phyloP scores from a whole-genome alignment of 37 sponge, comb jelly and placozoan species.

The Theonella swinhoei region DNA sequence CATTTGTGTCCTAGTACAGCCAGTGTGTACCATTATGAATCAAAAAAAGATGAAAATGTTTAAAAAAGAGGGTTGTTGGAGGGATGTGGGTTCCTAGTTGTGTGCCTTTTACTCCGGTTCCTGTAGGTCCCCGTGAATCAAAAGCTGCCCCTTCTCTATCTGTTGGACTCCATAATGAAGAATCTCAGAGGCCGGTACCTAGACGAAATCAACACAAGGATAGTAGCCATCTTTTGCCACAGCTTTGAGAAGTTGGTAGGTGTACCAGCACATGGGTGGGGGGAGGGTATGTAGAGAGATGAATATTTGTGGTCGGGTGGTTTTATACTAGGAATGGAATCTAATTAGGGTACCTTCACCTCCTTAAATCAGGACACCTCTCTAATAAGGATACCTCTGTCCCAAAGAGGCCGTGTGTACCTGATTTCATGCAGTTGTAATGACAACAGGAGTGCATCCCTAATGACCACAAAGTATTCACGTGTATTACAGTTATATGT shows the following conservation, averaged over 20 bases:
- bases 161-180: conserved; percentile 96
- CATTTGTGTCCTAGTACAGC: no score
- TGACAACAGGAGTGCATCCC: no score
- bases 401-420: no score
- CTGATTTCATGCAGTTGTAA: no score
- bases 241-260: conserved; percentile 83
- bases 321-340: background rate
- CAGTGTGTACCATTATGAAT: no score
- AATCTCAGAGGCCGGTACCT: conserved; percentile 84
- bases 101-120: no score
- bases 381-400: no score
- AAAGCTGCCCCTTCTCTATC: conserved; percentile 92
- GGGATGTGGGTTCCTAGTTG: no score
- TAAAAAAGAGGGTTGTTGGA: background rate
- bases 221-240: conserved; percentile 81
- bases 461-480: no score
- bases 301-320: background rate
- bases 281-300: background rate
- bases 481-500: no score
- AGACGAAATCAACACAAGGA: conserved; percentile 57
- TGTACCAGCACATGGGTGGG: background rate
- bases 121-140: conserved; percentile 65
- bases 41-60: background rate
- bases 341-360: no score
- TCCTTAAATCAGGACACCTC: no score